These are phyloP conservation scores for Rhorus exstirpatorius DNA, from an alignment of 2,888 invertebrate species.

Conservation along the genomic window DNA sequence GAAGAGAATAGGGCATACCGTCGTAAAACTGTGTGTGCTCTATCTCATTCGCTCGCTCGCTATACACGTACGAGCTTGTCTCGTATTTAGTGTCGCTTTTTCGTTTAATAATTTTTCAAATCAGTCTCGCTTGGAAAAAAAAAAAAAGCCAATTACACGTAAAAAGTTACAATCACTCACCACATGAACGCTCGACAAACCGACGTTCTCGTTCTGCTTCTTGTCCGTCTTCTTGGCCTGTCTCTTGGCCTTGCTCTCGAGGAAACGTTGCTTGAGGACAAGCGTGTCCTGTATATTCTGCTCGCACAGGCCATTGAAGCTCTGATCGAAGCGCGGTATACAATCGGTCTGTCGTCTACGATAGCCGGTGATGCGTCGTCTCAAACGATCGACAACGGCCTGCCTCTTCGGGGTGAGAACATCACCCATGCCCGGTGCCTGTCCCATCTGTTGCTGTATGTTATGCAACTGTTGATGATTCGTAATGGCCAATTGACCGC, in stretches of 20 bases:
- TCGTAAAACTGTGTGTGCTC: no score
- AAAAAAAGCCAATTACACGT: not conserved
- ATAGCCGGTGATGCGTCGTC: constrained; percentile 95
- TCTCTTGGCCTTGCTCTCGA: constrained; percentile 96
- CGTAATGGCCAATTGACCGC: constrained; percentile 77
- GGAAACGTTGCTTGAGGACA: constrained; percentile 94
- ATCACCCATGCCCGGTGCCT: constrained; percentile 88
- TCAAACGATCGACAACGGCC: constrained; percentile 94
- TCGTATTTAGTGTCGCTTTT: no score
- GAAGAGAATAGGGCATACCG: no score
- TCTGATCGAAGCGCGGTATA: constrained; percentile 95
- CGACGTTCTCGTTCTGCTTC: constrained; percentile 89
- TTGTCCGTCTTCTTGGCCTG: constrained; percentile 92
- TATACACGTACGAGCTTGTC: no score
- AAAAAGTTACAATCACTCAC: constrained; percentile 75
- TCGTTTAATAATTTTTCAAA: no score
- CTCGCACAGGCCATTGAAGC: constrained; percentile 95
- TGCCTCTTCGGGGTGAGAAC: constrained; percentile 92
- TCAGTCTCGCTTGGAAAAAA: no score
- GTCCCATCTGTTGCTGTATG: constrained; percentile 85
- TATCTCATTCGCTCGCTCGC: no score
- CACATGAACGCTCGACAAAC: constrained; percentile 86
- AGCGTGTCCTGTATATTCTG: constrained; percentile 96
- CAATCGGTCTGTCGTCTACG: constrained; percentile 94
- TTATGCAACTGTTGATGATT: constrained; percentile 82